Evolutionary conservation across 2,888 invertebrate species (phyloP).

Genomic region (Sialis fuliginosa): DNA sequence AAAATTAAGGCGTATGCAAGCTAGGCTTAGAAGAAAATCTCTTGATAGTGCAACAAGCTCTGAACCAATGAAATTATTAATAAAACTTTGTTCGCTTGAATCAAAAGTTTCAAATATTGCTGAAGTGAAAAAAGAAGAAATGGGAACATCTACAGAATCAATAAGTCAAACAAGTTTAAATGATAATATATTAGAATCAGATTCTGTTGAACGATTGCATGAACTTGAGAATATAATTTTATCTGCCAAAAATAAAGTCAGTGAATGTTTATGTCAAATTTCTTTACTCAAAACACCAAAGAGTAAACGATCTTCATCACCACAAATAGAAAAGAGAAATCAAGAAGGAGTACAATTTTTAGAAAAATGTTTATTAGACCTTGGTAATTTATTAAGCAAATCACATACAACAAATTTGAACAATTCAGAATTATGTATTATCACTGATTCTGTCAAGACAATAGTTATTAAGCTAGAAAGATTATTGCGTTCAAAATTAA

Average conservation of each 20-base stretch:
- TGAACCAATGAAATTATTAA: slow-evolving; percentile 64
- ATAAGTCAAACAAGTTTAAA: slow-evolving; percentile 27
- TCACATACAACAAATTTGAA: slow-evolving; percentile 10
- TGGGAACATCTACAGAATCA: slow-evolving; percentile 38
- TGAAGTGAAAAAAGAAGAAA: slow-evolving; percentile 20
- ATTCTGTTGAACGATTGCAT: slow-evolving; percentile 33
- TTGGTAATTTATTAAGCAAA: slow-evolving; percentile 39
- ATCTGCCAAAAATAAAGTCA: slow-evolving; percentile 45
- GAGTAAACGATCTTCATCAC: slow-evolving; percentile 43
- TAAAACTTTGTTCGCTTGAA: slow-evolving; percentile 58
- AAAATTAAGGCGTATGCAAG: slow-evolving; percentile 32
- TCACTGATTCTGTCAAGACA: slow-evolving; percentile 35
- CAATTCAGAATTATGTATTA: slow-evolving; percentile 35
- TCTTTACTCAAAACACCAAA: slow-evolving; percentile 41
- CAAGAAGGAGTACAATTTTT: slow-evolving; percentile 42
- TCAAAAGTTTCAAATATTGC: slow-evolving; percentile 35
- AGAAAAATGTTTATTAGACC: slow-evolving; percentile 44
- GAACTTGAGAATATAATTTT: slow-evolving; percentile 42
- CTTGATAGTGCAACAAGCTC: slow-evolving; percentile 61
- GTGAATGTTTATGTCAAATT: slow-evolving; percentile 47
- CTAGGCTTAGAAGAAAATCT: slow-evolving; percentile 50
- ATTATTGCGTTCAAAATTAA: slow-evolving; percentile 47
- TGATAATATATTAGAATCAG: slow-evolving; percentile 13
- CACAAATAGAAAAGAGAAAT: slow-evolving; percentile 35
- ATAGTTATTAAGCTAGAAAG: slow-evolving; percentile 47